Evolutionary conservation across 2,113 vertebrate genomes (phyloP).

Genomic region (Procavia capensis): DNA sequence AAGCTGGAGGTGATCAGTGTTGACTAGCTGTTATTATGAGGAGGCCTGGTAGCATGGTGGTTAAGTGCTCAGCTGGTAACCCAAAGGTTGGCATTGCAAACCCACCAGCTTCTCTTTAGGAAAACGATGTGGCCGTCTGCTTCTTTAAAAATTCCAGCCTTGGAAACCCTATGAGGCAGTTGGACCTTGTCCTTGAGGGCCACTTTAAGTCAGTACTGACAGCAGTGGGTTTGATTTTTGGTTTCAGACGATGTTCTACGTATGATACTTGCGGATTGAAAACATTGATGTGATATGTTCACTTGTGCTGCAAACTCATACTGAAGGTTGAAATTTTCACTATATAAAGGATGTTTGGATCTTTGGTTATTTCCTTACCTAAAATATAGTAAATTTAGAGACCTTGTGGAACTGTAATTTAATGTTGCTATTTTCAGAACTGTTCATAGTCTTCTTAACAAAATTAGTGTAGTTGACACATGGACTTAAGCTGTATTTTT

Average conservation of each 20-base stretch:
- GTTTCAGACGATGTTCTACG: neutral
- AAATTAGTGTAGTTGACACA: neutral
- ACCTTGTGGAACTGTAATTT: neutral
- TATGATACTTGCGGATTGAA: conserved; percentile 25
- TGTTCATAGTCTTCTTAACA: neutral
- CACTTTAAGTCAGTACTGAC: too few relatives aligned
- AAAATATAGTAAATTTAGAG: neutral
- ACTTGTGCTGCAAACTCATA: neutral
- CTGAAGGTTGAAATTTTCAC: neutral
- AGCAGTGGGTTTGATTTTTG: too few relatives aligned
- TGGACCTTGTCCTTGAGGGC: too few relatives aligned
- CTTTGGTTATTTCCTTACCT: neutral
- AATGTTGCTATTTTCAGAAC: neutral
- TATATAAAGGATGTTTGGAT: neutral
- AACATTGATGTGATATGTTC: neutral
- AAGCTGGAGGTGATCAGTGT: conserved; percentile 58
- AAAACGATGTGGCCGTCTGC: too few relatives aligned
- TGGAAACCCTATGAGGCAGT: too few relatives aligned
- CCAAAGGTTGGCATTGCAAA: too few relatives aligned
- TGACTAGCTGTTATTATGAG: conserved; percentile 6
- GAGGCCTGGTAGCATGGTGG: too few relatives aligned
- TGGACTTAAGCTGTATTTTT: neutral
- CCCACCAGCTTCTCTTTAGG: too few relatives aligned
- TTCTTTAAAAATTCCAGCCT: too few relatives aligned
- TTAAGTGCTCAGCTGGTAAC: too few relatives aligned